A percentile compares a stretch with the other conserved stretches of the same genome.
Evolutionary conservation across 2,113 vertebrate genomes (phyloP).

Genomic region (Mugil cephalus): DNA sequence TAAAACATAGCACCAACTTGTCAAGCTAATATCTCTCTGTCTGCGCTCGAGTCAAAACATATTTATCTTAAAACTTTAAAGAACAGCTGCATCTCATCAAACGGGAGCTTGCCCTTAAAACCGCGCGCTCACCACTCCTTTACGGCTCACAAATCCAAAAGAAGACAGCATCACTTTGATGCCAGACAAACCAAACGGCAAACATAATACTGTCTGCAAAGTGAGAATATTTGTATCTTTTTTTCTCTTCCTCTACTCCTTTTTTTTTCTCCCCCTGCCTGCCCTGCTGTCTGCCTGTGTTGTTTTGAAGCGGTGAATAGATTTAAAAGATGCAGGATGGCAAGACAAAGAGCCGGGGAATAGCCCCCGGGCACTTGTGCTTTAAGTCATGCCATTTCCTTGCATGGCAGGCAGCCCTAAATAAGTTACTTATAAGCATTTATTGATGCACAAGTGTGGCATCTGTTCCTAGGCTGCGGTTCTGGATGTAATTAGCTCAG

Average conservation of each 20-base stretch:
- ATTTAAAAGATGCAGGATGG: constrained; percentile 87
- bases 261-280: constrained; percentile 45
- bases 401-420: constrained; percentile 85
- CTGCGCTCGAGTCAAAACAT: constrained; percentile 73
- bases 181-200: constrained; percentile 72
- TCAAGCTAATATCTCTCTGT: constrained; percentile 69
- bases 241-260: constrained; percentile 52
- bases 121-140: constrained; percentile 60
- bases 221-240: constrained; percentile 81
- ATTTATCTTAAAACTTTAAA: constrained; percentile 81
- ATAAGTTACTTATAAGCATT: constrained; percentile 88
- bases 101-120: constrained; percentile 71
- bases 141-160: constrained; percentile 67
- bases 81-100: constrained; percentile 76
- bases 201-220: constrained; percentile 79
- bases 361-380: constrained; percentile 81
- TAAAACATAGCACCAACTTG: constrained; percentile 64
- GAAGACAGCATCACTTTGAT: constrained; percentile 74
- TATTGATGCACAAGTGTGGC: constrained; percentile 87
- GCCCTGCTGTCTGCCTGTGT: constrained; percentile 82
- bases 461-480: constrained; percentile 82
- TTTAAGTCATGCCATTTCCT: constrained; percentile 87
- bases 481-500: constrained; percentile 84
- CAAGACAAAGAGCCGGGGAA: constrained; percentile 85
- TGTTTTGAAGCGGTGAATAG: constrained; percentile 84